These are phyloP conservation scores for Rotaria magnacalcarata DNA, from an alignment of 2,888 invertebrate genomes.

Conservation along the genomic window DNA sequence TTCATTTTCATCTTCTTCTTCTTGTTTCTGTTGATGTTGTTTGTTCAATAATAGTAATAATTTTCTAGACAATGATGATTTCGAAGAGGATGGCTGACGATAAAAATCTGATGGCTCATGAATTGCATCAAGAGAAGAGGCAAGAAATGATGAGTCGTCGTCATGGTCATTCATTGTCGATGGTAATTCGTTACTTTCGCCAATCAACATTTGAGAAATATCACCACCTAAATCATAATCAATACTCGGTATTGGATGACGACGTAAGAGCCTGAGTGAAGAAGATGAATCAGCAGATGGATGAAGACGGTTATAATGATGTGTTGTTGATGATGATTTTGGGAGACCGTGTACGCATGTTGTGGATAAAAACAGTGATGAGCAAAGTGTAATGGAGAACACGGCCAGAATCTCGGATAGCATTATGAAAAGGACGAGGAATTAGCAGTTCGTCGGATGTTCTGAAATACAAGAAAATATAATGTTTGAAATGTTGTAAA, in stretches of 20 bases:
- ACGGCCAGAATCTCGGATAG: background rate
- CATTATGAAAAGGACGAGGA: background rate
- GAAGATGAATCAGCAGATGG: background rate
- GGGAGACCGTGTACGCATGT: background rate
- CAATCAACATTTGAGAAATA: background rate
- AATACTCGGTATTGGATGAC: background rate
- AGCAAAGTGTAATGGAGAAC: background rate
- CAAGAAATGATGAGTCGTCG: background rate
- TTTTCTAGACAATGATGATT: background rate
- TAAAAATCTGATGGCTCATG: background rate
- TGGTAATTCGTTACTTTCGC: background rate
- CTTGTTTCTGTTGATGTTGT: background rate
- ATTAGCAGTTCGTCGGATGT: constrained; percentile 5
- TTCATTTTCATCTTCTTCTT: background rate
- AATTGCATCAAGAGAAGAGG: background rate
- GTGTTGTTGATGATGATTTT: background rate
- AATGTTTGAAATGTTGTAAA: background rate
- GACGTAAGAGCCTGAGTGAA: background rate
- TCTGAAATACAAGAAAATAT: background rate
- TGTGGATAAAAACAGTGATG: background rate
- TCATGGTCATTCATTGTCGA: background rate
- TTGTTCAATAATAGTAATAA: background rate
- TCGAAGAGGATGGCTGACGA: background rate
- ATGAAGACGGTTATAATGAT: background rate
- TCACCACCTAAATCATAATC: constrained; percentile 32